Conservation (phyloP, 2,797 vertebrate species). For the Discoglossus pictus region DNA sequence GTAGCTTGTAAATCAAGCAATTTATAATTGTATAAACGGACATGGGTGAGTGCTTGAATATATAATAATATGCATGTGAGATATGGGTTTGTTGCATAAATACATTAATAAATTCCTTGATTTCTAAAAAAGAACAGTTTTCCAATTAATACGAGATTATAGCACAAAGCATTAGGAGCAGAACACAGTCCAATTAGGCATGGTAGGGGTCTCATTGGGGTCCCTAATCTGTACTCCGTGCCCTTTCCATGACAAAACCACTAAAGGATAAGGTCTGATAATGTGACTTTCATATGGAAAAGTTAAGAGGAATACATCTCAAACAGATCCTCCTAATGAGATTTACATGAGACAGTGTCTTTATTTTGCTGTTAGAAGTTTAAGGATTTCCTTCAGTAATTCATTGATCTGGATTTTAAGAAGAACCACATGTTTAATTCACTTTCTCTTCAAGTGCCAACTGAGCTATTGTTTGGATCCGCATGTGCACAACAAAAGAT, state of each 20-base stretch:
- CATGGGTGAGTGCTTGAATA: no score
- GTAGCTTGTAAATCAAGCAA: no score
- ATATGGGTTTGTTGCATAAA: no score
- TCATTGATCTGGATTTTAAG: conserved; percentile 38
- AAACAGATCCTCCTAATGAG: not conserved
- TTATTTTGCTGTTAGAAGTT: conserved; percentile 27
- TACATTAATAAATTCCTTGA: no score
- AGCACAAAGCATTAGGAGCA: not conserved
- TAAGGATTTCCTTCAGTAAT: conserved; percentile 6
- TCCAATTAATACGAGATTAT: conserved; percentile 1
- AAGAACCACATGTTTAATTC: conserved; percentile 44
- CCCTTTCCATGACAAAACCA: conserved; percentile 57
- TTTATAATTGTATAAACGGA: no score
- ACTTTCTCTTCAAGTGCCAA: conserved; percentile 40
- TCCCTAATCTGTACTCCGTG: conserved; percentile 45
- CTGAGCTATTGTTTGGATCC: conserved; percentile 39
- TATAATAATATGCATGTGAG: no score
- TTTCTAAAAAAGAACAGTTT: no score
- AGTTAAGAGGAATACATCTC: conserved; percentile 46
- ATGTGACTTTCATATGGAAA: conserved; percentile 55
- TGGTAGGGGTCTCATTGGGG: not conserved
- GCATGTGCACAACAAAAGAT: conserved; percentile 32
- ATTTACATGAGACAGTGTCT: accelerated
- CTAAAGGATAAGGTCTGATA: conserved; percentile 63
- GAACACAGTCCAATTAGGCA: accelerated